Evolutionary conservation across 2,113 vertebrate genomes (phyloP).

Genomic region (Sprattus sprattus): DNA sequence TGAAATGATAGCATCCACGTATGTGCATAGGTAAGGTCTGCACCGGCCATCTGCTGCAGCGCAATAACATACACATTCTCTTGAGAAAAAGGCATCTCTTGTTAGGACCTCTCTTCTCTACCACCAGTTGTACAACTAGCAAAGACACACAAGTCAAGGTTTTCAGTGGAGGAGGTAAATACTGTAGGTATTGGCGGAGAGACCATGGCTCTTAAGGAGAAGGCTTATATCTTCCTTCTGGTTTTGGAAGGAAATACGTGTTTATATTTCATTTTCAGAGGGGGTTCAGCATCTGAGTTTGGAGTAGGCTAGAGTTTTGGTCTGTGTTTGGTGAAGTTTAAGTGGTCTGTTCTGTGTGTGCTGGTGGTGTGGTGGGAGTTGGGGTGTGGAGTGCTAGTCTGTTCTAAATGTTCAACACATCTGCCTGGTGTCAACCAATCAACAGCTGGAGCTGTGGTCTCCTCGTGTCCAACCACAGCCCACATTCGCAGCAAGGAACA

Average conservation of each 20-base stretch:
- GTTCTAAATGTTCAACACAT: constrained; percentile 7
- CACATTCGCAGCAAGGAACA: constrained; percentile 33
- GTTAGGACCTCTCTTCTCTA: neutral
- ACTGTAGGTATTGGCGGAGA: neutral
- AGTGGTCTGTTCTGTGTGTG: constrained; percentile 16
- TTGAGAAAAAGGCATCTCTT: too few species aligned
- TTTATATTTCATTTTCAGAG: neutral
- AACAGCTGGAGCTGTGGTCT: constrained; percentile 17
- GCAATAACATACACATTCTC: too few species aligned
- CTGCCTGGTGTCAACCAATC: constrained; percentile 12
- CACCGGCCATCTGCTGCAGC: too few species aligned
- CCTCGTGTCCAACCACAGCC: constrained; percentile 13
- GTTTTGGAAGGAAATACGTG: neutral
- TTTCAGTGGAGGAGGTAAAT: neutral
- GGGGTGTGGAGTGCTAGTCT: neutral
- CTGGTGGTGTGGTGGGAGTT: neutral
- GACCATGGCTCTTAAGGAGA: neutral
- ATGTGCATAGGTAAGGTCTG: too few species aligned
- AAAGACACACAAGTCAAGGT: neutral
- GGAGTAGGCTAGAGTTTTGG: neutral
- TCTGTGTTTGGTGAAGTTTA: constrained; percentile 4
- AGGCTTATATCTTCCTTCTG: neutral
- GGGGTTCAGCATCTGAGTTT: neutral
- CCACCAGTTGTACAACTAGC: neutral
- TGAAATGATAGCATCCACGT: too few species aligned